Evolutionary conservation across 2,888 invertebrate species (phyloP), one percentile per base, ranked within the genome.

Genomic region (Hemithea aestivaria): DNA sequence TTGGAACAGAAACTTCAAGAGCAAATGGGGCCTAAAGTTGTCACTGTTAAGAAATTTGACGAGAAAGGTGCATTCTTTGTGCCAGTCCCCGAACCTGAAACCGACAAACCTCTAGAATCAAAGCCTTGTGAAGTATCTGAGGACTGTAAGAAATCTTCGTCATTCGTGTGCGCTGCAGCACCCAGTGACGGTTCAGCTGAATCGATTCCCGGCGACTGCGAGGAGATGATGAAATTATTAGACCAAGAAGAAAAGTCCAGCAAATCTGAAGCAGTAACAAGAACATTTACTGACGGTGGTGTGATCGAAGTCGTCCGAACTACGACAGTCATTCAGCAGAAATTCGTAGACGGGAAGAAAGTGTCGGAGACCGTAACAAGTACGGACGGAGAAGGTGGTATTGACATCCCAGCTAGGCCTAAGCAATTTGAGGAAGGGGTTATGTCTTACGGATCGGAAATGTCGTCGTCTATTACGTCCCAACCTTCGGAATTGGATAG

Each of bases 131-230:
- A 80, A 56, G 60, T 83, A 1, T 55, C 61, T 22, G 88, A 88
- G 66, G 79, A 82, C 47, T 88, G 87, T 45, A 66, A 66, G 26
- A 88, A 87, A 51, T 48, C 71, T 2, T 74, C 83, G 5, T 65
- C 83, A 1, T 88, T 87, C 39, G 67, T 84, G 27, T 88, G 88
- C 31, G 84, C 83, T 27, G 75, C 82, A n/a, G 79, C 83, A 20
- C 78, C 83, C 2, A 85, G 83, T 45, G 85, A 84, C 31, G 87
- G 85, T 6, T 85, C 87, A 27, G 87, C 82, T 1, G 87, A 87
- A 56, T 87, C 87, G 0, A 84, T 87, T 40, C 84, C 87, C 78
- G 92, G 83, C 82, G 92, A 64, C 68, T 91, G 72, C 77, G 91
- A 66, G 77, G 89, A 73, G 80, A 88, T 65, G 90, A 90, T 75